Evolutionary conservation across 2,797 vertebrate genomes (phyloP).

Genomic region (Lepidocolaptes lacrymiger): DNA sequence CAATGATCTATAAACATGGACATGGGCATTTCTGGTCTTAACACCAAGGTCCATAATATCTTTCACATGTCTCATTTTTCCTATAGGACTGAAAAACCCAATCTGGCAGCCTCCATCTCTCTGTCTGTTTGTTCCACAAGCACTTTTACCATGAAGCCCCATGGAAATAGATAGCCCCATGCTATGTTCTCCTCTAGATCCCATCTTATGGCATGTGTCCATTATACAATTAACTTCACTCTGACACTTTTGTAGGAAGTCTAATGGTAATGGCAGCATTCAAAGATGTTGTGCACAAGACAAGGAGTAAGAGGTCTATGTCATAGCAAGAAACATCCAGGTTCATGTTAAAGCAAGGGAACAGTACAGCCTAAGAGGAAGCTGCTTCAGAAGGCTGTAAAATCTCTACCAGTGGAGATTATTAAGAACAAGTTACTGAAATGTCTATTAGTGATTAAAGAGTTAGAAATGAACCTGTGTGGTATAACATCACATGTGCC

Average conservation of each 20-base stretch:
- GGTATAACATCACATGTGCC: not conserved
- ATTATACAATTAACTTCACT: not conserved
- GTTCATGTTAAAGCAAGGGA: not conserved
- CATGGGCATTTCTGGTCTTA: not conserved
- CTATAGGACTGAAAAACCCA: not conserved
- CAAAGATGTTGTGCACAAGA: not conserved
- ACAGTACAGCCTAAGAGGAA: not conserved
- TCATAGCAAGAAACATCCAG: not conserved
- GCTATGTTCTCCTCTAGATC: not conserved
- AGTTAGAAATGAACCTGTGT: not conserved
- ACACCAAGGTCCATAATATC: not conserved
- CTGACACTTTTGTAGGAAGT: not conserved
- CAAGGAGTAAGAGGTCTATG: not conserved
- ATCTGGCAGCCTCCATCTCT: not conserved
- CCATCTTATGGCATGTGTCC: fast-evolving
- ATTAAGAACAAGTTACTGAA: not conserved
- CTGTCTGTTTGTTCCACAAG: not conserved
- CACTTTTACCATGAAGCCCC: not conserved
- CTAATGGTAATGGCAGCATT: not conserved
- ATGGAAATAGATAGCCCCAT: not conserved
- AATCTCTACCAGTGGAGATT: not conserved
- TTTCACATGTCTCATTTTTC: not conserved
- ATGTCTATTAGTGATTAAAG: not conserved
- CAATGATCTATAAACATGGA: not conserved
- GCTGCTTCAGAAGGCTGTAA: not conserved